Conservation (phyloP, 2,797 vertebrate species). For the Telmatherina bonti region DNA sequence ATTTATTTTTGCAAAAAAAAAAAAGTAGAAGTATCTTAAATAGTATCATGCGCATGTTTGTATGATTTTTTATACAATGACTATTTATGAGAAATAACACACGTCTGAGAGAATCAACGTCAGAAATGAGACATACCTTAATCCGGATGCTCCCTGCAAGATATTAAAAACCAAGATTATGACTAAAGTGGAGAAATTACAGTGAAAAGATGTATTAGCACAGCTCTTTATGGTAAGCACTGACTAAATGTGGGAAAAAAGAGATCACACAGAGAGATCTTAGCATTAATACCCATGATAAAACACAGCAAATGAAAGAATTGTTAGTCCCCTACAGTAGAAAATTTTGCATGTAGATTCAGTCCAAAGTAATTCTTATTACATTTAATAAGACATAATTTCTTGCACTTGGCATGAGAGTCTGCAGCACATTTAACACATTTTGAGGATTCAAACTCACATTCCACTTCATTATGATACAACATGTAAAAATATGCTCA, state of each 20-base stretch:
- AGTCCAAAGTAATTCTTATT: slow-evolving; percentile 48
- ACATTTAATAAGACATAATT: slow-evolving; percentile 55
- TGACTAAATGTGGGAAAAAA: slow-evolving; percentile 41
- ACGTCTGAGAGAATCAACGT: slow-evolving; percentile 26
- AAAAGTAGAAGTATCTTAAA: neutral
- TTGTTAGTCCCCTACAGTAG: slow-evolving; percentile 68
- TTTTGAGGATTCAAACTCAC: slow-evolving; percentile 42
- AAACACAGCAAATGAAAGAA: slow-evolving; percentile 68
- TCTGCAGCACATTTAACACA: slow-evolving; percentile 52
- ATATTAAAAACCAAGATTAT: slow-evolving; percentile 38
- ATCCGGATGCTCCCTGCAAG: slow-evolving; percentile 51
- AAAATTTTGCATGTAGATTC: slow-evolving; percentile 53
- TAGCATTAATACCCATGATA: slow-evolving; percentile 72
- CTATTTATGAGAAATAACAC: neutral
- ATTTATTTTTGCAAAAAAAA: neutral
- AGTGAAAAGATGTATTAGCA: slow-evolving; percentile 69
- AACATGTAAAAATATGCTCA: slow-evolving; percentile 36
- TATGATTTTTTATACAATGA: neutral
- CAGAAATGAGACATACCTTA: slow-evolving; percentile 57
- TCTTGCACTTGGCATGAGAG: slow-evolving; percentile 15
- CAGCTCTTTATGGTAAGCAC: slow-evolving; percentile 62
- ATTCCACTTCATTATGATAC: slow-evolving; percentile 27
- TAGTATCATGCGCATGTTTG: neutral
- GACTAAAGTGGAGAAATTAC: slow-evolving; percentile 53
- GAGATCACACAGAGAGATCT: slow-evolving; percentile 66